A percentile compares a stretch with the other conserved stretches of the same genome.
These are phyloP conservation scores for Neria commutata DNA, from an alignment of 2,888 invertebrate species.

Conservation along the genomic window DNA sequence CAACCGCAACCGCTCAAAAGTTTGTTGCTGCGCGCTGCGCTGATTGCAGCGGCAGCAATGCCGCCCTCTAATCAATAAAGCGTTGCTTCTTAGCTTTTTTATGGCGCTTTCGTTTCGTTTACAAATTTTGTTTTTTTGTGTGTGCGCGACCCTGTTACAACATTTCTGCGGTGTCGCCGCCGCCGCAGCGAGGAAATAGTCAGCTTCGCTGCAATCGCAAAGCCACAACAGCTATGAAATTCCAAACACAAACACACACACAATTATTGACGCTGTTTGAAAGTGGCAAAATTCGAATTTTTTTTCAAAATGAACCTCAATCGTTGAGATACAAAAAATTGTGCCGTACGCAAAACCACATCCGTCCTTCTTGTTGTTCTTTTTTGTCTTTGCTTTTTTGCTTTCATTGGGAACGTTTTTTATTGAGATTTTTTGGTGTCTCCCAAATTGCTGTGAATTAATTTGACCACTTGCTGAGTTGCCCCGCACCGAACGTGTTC, in stretches of 20 bases:
- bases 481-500: too few relatives aligned
- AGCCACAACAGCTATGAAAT: background rate
- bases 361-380: too few relatives aligned
- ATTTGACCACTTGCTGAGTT: too few relatives aligned
- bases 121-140: background rate
- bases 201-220: background rate
- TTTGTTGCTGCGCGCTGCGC: background rate
- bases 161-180: conserved; percentile 6
- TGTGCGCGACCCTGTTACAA: background rate
- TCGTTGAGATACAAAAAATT: too few relatives aligned
- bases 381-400: too few relatives aligned
- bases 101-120: background rate
- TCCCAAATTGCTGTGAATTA: too few relatives aligned
- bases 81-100: background rate
- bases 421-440: too few relatives aligned
- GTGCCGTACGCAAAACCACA: too few relatives aligned
- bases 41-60: background rate
- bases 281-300: conserved; percentile 10
- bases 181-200: background rate
- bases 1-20: background rate
- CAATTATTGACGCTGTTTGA: conserved; percentile 6
- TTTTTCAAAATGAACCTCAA: too few relatives aligned
- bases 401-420: too few relatives aligned
- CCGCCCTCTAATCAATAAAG: conserved; percentile 12
- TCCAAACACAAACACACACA: conserved; percentile 7